Base-by-base conservation (phyloP, 92 coral and sea anemone genomes). In the Heliopora coerulea region DNA sequence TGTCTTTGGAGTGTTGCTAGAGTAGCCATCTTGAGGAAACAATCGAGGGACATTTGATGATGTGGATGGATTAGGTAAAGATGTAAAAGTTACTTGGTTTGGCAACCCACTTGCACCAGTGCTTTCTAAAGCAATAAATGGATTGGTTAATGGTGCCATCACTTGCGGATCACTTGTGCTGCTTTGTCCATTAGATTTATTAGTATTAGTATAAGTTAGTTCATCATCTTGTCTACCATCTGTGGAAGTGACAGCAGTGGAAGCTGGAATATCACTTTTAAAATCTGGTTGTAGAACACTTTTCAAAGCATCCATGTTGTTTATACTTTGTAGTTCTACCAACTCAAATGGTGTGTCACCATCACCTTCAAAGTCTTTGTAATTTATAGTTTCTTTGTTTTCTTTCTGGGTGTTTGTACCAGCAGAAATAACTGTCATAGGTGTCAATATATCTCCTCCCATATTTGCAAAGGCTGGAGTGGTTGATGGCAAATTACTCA, bases 261-360 rank as follows among this genome's bases (percentile, higher is more conserved):
- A 44, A 41, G 84, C 24, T 0, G 58, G 0, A 49, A 74, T 13
- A 11, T 83, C 56, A 5, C 65, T 54, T 18, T 46, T 44, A 9
- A 85, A 10, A 27, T 65, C 68, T 28, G 96, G 86, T 73, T 87
- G 89, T 37, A 90, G 83, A 56, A 91, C 89, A 77, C 88, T 87
- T 62, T 95, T 95, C 17, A 95, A 78, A 42, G 82, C 99, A 86
- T 95, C 99, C 84, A 95, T 41, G 61, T 95, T 96, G 87, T 95
- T 90, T 26, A 95, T 95, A 15, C 89, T 85, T 60, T 95, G 99
- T 31, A 95, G 78, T 81, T 95, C 99, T 20, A 95, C 99, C 49
- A 88, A 90, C 54, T 95, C 99, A 86, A 95, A 95, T 41, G 99
- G 99, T 25, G 91, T 79, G 37, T 91, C 82, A 18, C 89, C 81